Evolutionary conservation across 2,797 vertebrate genomes (phyloP), one percentile per base, ranked within the genome.

Genomic region (Scolopax bukidnonensis): DNA sequence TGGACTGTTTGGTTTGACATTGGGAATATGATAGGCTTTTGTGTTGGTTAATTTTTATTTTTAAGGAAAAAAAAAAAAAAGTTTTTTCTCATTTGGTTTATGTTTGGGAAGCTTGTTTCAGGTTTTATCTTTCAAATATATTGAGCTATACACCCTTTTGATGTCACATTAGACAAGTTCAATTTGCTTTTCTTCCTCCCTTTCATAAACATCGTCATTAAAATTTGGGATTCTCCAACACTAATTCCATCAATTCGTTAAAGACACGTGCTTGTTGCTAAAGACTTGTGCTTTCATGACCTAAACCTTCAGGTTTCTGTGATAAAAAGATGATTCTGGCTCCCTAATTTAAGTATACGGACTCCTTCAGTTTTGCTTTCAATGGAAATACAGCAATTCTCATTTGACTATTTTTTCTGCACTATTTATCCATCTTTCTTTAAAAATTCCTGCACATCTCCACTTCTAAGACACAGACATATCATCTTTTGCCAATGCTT

Each of bases 1-100:
- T 59, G 56, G 16, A 53, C 4, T 45, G 14, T 21, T 24, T 19
- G 27, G 25, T 63, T 53, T 78, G 36, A 75, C 23, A 41, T 1
- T 15, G 20, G 19, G 33, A 56, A 75, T 32, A 48, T 3, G 1
- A 70, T 1, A 18, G 5, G 11, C 3, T 1, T 1, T 3, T 28
- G n/a, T 64, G 17, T 25, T 45, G 10, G 6, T 16, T 27, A 19
- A 7, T 45, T 67, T 40, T 53, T 30, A 53, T 53, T 30, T 76
- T 83, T 67, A 10, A 11, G 10, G 47, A 4, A 28, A 51, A 41
- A 36, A 36, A 32, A 25, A 60, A 15, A 47, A 47, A 3, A 70
- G 5, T 2, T 21, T 10, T 73, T 24, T 78, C 50, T 69, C n/a
- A 30, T 80, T 68, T 32, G 16, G 17, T 53, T 64, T 28, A 43